Percentiles rank a stretch among this genome's conserved stretches.
Evolutionary conservation across 2,888 invertebrate genomes (phyloP).

Genomic region (Ormyrus nitidulus): DNA sequence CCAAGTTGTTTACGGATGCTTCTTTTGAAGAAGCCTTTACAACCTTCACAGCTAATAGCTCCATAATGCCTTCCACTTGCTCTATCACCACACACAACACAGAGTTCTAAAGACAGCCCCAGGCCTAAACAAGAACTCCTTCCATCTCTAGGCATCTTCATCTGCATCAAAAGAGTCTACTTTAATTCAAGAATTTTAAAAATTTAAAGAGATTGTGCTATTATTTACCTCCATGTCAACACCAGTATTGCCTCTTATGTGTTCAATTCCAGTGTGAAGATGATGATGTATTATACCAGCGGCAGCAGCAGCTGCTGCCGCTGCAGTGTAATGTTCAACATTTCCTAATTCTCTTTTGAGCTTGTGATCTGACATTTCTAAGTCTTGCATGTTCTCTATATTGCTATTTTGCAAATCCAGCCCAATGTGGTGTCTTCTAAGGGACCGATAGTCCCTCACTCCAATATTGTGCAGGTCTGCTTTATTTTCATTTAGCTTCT

Average conservation of each 20-base stretch:
- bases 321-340: conserved; percentile 67
- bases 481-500: conserved; percentile 52
- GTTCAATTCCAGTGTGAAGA: conserved; percentile 70
- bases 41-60: conserved; percentile 94
- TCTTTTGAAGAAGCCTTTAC: conserved; percentile 98
- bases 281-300: conserved; percentile 67
- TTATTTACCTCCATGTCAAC: conserved; percentile 69
- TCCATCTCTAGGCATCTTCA: conserved; percentile 72
- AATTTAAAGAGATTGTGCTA: neutral
- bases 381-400: conserved; percentile 67
- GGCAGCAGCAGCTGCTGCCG: conserved; percentile 55
- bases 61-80: conserved; percentile 98
- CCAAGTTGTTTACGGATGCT: conserved; percentile 97
- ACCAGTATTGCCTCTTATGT: conserved; percentile 63
- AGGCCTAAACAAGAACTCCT: conserved; percentile 73
- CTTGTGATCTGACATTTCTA: conserved; percentile 68
- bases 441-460: conserved; percentile 52
- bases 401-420: conserved; percentile 66
- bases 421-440: conserved; percentile 54
- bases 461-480: conserved; percentile 49
- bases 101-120: conserved; percentile 87
- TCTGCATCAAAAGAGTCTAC: conserved; percentile 60
- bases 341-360: conserved; percentile 69
- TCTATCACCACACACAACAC: conserved; percentile 96
- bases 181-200: neutral